Evolutionary conservation across 2,113 vertebrate species (phyloP).

Genomic region (Macrotus californicus): DNA sequence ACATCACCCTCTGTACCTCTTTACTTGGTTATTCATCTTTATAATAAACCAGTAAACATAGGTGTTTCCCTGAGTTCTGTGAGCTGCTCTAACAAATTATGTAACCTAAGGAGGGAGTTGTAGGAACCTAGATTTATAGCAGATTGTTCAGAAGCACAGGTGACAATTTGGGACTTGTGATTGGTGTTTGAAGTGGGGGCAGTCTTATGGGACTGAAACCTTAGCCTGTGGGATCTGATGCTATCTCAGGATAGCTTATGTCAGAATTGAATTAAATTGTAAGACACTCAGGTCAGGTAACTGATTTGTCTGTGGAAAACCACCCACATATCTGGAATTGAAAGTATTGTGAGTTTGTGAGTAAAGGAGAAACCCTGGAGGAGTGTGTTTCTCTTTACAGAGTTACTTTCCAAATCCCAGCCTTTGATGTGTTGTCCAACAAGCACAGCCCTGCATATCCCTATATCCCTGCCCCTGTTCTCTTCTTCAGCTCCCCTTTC

Average conservation of each 20-base stretch:
- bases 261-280: background rate
- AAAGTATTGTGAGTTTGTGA: background rate
- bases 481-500: background rate
- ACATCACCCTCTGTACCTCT: background rate
- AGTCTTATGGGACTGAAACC: background rate
- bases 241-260: background rate
- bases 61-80: background rate
- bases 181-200: background rate
- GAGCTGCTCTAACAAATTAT: background rate
- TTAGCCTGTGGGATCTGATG: background rate
- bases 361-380: background rate
- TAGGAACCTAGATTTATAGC: background rate
- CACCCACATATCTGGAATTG: background rate
- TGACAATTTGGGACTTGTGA: background rate
- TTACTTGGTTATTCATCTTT: background rate
- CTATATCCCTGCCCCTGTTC: background rate
- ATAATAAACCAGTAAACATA: background rate
- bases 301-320: background rate
- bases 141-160: background rate
- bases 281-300: background rate
- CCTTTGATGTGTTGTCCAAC: background rate
- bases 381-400: background rate
- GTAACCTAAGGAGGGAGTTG: background rate
- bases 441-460: background rate
- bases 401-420: background rate